Percentiles rank a stretch among this genome's conserved stretches.
Evolutionary conservation across 2,888 invertebrate species (phyloP).

Genomic region (Scaeva pyrastri): DNA sequence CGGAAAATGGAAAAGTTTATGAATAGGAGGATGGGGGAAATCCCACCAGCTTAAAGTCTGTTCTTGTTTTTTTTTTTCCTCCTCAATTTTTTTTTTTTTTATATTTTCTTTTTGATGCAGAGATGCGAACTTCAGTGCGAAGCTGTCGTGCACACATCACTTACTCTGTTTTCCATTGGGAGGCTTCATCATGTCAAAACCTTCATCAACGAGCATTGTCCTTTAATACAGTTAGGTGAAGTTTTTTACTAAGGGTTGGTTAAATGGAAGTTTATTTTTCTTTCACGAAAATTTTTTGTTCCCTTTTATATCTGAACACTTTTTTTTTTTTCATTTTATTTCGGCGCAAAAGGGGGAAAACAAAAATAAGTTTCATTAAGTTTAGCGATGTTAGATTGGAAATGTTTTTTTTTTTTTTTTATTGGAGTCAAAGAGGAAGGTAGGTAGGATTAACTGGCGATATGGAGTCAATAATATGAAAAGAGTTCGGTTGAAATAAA

Average conservation of each 20-base stretch:
- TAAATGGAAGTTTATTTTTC: slow-evolving; percentile 45
- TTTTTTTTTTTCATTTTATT: neutral
- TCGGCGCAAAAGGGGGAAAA: neutral
- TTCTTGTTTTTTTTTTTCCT: neutral
- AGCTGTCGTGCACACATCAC: slow-evolving; percentile 56
- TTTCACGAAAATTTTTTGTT: neutral
- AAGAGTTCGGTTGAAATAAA: neutral
- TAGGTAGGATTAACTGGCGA: neutral
- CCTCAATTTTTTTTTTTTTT: neutral
- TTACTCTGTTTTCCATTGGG: slow-evolving; percentile 50
- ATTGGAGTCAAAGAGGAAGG: neutral
- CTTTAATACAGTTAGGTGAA: slow-evolving; percentile 54
- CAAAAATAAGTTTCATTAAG: slow-evolving; percentile 38
- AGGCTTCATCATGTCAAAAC: slow-evolving; percentile 55
- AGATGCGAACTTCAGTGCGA: slow-evolving; percentile 46
- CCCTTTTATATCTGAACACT: neutral
- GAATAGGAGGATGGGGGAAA: slow-evolving; percentile 35
- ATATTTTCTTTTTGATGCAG: slow-evolving; percentile 3
- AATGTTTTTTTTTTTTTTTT: neutral
- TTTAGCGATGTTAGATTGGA: slow-evolving; percentile 34
- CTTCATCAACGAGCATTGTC: slow-evolving; percentile 64
- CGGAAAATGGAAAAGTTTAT: slow-evolving; percentile 56
- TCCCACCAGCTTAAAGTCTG: slow-evolving; percentile 44
- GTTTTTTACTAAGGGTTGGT: slow-evolving; percentile 48
- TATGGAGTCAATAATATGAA: slow-evolving; percentile 6